Evolutionary conservation across 2,113 vertebrate genomes (phyloP), one percentile per base, ranked within the genome.

Genomic region (Ahaetulla prasina): DNA sequence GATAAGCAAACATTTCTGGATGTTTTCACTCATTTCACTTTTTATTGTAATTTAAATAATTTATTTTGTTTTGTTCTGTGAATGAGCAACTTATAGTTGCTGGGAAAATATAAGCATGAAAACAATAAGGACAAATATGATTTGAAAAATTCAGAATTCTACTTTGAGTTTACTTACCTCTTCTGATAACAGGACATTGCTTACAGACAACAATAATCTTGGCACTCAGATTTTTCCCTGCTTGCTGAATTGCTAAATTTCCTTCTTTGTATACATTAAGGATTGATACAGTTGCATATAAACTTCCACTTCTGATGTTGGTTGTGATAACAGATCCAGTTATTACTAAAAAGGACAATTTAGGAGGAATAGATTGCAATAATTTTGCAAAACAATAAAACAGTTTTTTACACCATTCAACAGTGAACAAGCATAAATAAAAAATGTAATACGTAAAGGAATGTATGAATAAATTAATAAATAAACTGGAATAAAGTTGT

Each of bases 251-350:
- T 89, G 98, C 98, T 96, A 99, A 95, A 88, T 93, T 99, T 63
- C 99, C 99, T 95, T 99, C 99, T 94, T 99, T 99, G 55, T 99
- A 99, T 87, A 99, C 98, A 90, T 98, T 99, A 96, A 99, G 99
- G 96, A 99, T 99, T 0, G 99, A 98, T 96, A 99, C 68, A 0
- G 99, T 99, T 94, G 98, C 98, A 1, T 98, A 98, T 95, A 99
- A 96, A 60, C 98, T 99, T 93, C 98, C 98, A 90, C 98, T 98
- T 86, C 97, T 97, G 0, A 96, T 95, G 93, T 96, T 91, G 0
- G 98, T 96, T 4, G 98, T 98, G 94, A 99, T 99, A 52, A 99
- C 97, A 0, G 98, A 99, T 80, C 99, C 99, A 1, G 98, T 98
- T 95, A 99, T 97, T 27, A 98, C 99, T 99, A 96, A 2, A 52